These are phyloP conservation scores for Carassius auratus DNA, from an alignment of 2,113 vertebrate genomes.

Conservation along the genomic window DNA sequence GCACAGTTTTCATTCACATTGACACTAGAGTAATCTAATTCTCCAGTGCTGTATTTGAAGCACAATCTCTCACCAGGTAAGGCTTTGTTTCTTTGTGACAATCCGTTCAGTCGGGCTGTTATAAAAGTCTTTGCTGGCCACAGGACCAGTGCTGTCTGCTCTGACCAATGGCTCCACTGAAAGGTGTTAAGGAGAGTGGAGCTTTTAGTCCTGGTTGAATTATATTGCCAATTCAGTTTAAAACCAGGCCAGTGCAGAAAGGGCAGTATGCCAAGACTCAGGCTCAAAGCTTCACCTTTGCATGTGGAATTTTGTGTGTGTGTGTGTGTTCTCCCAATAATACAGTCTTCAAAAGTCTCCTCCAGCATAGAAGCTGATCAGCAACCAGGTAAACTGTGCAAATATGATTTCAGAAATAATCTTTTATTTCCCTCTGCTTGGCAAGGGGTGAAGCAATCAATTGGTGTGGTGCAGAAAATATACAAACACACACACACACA, in stretches of 20 bases:
- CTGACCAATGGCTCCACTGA: constrained; percentile 28
- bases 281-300: constrained; percentile 20
- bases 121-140: constrained; percentile 13
- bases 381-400: constrained; percentile 44
- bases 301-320: neutral
- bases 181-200: constrained; percentile 8
- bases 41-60: neutral
- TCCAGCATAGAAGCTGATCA: constrained; percentile 25
- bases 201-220: constrained; percentile 2
- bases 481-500: neutral
- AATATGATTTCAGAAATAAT: constrained; percentile 46
- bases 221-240: constrained; percentile 29
- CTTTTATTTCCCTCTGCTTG: constrained; percentile 40
- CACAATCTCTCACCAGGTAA: neutral
- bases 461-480: constrained; percentile 30
- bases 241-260: neutral
- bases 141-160: neutral
- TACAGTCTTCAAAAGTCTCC: neutral
- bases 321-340: neutral
- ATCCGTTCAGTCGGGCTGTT: constrained; percentile 9
- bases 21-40: neutral
- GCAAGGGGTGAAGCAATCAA: constrained; percentile 35
- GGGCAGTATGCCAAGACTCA: constrained; percentile 6
- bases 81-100: constrained; percentile 3
- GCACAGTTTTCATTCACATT: neutral